Evolutionary conservation across 2,888 invertebrate species (phyloP), one percentile per base, ranked within the genome.

Genomic region (Orgyia antiqua): DNA sequence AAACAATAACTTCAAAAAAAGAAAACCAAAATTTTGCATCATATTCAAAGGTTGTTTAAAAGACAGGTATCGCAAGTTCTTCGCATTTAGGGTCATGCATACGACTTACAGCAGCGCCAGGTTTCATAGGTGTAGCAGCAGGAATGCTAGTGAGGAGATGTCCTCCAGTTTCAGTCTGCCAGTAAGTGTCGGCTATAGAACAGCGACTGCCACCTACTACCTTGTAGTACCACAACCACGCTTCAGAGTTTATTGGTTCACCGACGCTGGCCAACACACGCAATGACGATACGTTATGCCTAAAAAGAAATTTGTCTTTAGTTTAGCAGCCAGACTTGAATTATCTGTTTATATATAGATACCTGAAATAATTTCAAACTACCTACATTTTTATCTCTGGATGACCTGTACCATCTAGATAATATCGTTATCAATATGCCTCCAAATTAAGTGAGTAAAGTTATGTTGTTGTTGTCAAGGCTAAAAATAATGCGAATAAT

Each of bases 151-250:
- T 97, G 26, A 99, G 89, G 10, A 98, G 95, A 80, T 99, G 98
- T 0, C 99, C 99, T 5, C 99, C 99, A 3, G 99, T 99, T 88
- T 99, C 99, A 0, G 99, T 99, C 86, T 99, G 99, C 99, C 99
- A 99, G 83, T 97, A 99, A 0, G 99, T 99, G 70, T 99, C 99
- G 0, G 95, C 96, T 61, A 99, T 94, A 32, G 98, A 95, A 76
- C 96, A 96, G 43, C 90, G 91, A 26, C 90, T 90, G 39, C 91
- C 89, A 3, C 98, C 98, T 13, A 98, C 90, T 15, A 92, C 65
- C 49, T 92, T 89, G 72, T 97, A 93, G 75, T 97, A 98, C 98
- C 98, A 99, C 27, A 94, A 73, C 98, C 98, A 99, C 0, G 98
- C 98, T 73, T 98, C 98, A 0, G 98, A 94, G 77, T 99, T 99